These are phyloP conservation scores for Protobothrops flavoviridis DNA, from an alignment of 2,113 vertebrate genomes.

Conservation along the genomic window DNA sequence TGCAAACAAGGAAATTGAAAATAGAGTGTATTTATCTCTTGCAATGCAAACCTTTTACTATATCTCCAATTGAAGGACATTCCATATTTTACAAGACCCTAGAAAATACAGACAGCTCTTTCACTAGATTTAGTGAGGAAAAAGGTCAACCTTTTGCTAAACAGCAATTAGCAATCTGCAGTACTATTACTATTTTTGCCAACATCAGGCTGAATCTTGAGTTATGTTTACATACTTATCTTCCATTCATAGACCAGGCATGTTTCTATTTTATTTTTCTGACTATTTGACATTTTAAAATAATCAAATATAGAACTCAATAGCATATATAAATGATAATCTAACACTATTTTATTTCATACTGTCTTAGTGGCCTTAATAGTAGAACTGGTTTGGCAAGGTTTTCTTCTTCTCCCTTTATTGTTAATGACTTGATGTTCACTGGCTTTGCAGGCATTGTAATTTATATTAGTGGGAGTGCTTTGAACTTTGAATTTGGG, in stretches of 20 bases:
- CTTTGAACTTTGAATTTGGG: neutral
- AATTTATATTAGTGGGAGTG: neutral
- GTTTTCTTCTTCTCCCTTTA: neutral
- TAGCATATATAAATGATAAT: neutral
- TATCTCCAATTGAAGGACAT: neutral
- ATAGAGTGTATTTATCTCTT: neutral
- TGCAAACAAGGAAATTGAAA: fast-evolving
- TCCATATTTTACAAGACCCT: neutral
- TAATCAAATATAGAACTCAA: neutral
- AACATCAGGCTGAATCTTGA: neutral
- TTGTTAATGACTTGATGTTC: neutral
- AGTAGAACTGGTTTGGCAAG: neutral
- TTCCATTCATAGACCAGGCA: neutral
- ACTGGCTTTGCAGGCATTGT: neutral
- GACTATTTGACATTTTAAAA: slow-evolving; percentile 3
- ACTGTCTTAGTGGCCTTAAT: neutral
- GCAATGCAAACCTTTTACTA: fast-evolving
- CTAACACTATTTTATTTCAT: neutral
- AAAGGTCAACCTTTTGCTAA: neutral
- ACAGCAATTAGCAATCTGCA: neutral
- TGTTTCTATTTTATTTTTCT: neutral
- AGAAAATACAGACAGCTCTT: neutral
- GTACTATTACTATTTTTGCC: neutral
- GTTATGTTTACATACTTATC: neutral
- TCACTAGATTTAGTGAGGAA: fast-evolving